Evolutionary conservation across 1,140 invertebrate species (phyloP), one percentile per base, ranked within the genome.

Genomic region (Matsumurasca onukii): DNA sequence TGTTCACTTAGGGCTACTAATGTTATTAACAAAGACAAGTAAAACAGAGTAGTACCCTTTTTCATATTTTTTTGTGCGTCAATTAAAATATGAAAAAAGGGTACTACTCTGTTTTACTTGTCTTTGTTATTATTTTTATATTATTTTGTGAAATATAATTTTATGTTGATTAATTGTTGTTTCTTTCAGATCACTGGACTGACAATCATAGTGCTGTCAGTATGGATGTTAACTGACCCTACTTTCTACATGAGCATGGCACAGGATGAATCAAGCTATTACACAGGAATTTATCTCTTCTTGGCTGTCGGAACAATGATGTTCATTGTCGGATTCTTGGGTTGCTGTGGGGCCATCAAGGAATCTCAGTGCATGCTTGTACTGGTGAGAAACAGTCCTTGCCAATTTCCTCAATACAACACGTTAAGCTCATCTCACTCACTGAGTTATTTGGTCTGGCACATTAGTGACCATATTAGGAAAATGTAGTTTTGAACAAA

Each of bases 311-410:
- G 95, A 2, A 78, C 86, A 45, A 77, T 97, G 34, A 89, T 97
- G 76, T 87, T 95, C 71, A 77, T 93, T 49, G 88, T 96, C 25
- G 91, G 93, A 0, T 91, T 97, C 79, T 85, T 97, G 31, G 96
- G 95, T 64, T 97, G 94, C 77, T 95, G 91, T 78, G 95, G 95
- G 27, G 91, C 94, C 13, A 87, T 92, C 63, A 86, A 88, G 71
- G 93, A 96, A 80, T 94, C 89, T 69, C 91, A 91, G 74, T 94
- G 92, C 79, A 87, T 96, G 84, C 84, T 98, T 12, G 85, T 92
- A 69, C 86, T 89, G 74, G 91, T 93, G 79, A 87, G 82, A 77
- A 49, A 67, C n/a, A 51, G 24, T 13, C 34, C n/a, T n/a, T n/a
- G n/a, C n/a, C n/a, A n/a, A n/a, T n/a, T n/a, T n/a, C n/a, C n/a